phyloP scores from a whole-genome alignment of 2,113 vertebrate genomes.

The Tor tambroides region DNA sequence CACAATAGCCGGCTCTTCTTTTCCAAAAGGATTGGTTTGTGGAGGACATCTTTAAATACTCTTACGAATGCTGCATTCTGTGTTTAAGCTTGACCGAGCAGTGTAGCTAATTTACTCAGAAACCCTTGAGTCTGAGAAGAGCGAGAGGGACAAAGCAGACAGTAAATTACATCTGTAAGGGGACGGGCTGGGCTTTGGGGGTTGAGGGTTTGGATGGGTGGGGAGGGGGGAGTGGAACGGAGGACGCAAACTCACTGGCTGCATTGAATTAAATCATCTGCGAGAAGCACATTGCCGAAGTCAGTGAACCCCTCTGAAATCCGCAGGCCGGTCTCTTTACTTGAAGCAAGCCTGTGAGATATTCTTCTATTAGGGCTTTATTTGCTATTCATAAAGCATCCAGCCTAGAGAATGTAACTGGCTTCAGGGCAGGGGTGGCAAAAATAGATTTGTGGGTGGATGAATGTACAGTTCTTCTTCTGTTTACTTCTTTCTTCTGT shows the following conservation, averaged over 20 bases:
- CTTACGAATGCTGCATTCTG: slow-evolving; percentile 70
- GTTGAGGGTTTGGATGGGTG: slow-evolving; percentile 30
- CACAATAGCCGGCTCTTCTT: slow-evolving; percentile 36
- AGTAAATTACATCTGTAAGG: slow-evolving; percentile 75
- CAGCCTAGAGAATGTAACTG: slow-evolving; percentile 31
- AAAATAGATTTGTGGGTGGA: slow-evolving; percentile 39
- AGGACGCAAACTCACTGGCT: too few species aligned
- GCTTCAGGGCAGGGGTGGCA: slow-evolving; percentile 32
- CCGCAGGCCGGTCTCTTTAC: slow-evolving; percentile 25
- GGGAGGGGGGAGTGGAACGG: neutral
- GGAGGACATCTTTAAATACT: slow-evolving; percentile 76
- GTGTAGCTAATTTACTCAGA: slow-evolving; percentile 77
- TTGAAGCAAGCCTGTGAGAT: slow-evolving; percentile 42
- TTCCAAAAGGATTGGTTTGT: slow-evolving; percentile 63
- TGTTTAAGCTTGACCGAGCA: slow-evolving; percentile 79
- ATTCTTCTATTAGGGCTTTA: slow-evolving; percentile 49
- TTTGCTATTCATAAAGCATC: slow-evolving; percentile 50
- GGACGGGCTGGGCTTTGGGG: slow-evolving; percentile 54
- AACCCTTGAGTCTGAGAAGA: slow-evolving; percentile 75
- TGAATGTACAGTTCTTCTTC: slow-evolving; percentile 32
- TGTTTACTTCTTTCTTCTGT: neutral
- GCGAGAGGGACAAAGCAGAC: slow-evolving; percentile 67
- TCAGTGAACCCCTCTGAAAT: slow-evolving; percentile 45
- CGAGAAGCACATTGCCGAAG: slow-evolving; percentile 42
- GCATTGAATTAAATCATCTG: too few species aligned